A percentile compares a stretch with the other conserved stretches of the same genome.
Evolutionary conservation across 2,113 vertebrate species (phyloP).

Genomic region (Megaceryle maxima): DNA sequence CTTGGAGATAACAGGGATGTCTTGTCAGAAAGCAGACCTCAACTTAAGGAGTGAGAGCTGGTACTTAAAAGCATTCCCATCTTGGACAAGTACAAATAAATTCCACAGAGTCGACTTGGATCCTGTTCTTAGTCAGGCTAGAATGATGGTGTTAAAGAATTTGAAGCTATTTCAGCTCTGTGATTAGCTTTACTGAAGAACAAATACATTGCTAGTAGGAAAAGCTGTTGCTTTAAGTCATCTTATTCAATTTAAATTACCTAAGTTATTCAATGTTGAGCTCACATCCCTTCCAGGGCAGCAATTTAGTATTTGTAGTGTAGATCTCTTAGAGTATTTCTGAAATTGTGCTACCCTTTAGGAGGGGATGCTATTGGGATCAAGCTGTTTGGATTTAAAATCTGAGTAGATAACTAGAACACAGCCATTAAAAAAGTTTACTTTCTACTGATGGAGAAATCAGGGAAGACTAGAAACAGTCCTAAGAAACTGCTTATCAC

Average conservation of each 20-base stretch:
- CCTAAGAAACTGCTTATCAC: neutral
- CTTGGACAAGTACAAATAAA: neutral
- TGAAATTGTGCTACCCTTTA: neutral
- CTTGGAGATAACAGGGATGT: neutral
- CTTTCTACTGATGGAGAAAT: neutral
- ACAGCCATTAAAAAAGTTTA: neutral
- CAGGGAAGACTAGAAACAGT: neutral
- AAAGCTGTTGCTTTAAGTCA: neutral
- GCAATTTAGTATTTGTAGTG: neutral
- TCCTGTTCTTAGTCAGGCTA: neutral
- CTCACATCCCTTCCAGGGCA: neutral
- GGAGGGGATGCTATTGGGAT: neutral
- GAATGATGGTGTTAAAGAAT: neutral
- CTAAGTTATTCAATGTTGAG: neutral
- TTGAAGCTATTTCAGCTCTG: neutral
- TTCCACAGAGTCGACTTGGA: neutral
- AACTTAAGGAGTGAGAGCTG: neutral
- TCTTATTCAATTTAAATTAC: too few relatives aligned
- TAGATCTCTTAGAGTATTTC: neutral
- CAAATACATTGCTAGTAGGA: neutral
- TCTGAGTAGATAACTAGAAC: neutral
- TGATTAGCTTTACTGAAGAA: neutral
- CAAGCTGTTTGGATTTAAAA: neutral
- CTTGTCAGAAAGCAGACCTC: neutral
- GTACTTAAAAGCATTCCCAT: neutral